Percentiles rank a stretch among this genome's conserved stretches.
Evolutionary conservation across 2,797 vertebrate species (phyloP).

Genomic region (Peromyscus attwateri): DNA sequence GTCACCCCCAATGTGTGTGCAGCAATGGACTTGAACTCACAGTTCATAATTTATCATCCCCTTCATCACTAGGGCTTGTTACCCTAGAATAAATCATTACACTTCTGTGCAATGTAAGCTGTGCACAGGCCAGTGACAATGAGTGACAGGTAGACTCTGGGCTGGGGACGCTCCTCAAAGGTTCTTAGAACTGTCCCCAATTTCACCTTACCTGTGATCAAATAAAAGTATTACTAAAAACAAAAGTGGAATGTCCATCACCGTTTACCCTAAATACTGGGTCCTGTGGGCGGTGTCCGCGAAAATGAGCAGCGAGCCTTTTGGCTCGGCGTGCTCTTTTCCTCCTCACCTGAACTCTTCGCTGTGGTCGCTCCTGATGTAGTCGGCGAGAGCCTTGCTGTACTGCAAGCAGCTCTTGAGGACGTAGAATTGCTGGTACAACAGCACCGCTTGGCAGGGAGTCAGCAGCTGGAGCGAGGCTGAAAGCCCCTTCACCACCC

Average conservation of each 20-base stretch:
- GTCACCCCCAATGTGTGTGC: too few relatives aligned
- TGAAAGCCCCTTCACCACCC: conserved; percentile 87
- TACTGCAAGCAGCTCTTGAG: conserved; percentile 90
- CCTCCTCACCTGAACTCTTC: conserved; percentile 91
- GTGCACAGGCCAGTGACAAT: not conserved
- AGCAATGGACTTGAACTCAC: conserved; percentile 7
- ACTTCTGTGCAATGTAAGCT: not conserved
- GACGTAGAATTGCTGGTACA: conserved; percentile 91
- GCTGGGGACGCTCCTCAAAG: not conserved
- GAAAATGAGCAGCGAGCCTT: not conserved
- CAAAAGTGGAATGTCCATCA: not conserved
- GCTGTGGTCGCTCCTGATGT: conserved; percentile 86
- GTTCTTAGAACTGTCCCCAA: not conserved
- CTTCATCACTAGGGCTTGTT: not conserved
- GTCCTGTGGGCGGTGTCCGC: not conserved
- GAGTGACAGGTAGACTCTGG: not conserved
- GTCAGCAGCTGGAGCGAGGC: conserved; percentile 80
- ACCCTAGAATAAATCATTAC: conserved; percentile 40
- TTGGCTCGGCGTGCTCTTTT: not conserved
- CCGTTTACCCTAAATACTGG: not conserved
- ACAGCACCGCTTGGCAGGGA: conserved; percentile 87
- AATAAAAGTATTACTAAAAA: conserved; percentile 4
- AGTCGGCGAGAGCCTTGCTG: conserved; percentile 85
- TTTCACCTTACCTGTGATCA: not conserved
- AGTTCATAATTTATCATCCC: not conserved